Evolutionary conservation across 2,113 vertebrate species (phyloP).

Genomic region (Trachemys scripta): DNA sequence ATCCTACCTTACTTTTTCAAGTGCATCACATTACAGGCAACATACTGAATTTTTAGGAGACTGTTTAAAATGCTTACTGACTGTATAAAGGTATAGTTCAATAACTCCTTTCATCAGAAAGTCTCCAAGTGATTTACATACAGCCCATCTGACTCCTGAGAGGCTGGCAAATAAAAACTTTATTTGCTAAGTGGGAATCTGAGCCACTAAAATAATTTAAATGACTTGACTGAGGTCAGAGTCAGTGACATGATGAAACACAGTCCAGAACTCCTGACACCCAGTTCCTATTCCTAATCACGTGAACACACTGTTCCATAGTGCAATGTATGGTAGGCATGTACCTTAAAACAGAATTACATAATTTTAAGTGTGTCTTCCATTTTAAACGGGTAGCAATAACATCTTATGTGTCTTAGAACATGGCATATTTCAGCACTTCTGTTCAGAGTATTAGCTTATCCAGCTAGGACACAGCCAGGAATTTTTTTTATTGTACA

Average conservation of each 20-base stretch:
- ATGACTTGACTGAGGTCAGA: neutral
- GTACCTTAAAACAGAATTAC: neutral
- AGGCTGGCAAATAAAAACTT: neutral
- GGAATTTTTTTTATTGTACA: slow-evolving; percentile 48
- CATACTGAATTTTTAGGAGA: neutral
- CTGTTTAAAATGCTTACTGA: neutral
- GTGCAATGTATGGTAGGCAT: neutral
- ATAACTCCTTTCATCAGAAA: neutral
- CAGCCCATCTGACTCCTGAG: neutral
- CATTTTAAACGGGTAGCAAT: slow-evolving; percentile 12
- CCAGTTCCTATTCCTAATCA: neutral
- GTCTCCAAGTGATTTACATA: neutral
- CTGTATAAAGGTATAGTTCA: neutral
- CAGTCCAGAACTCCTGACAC: neutral
- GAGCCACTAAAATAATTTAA: neutral
- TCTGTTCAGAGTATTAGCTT: neutral
- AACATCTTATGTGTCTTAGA: neutral
- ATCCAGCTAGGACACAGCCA: neutral
- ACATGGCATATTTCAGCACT: neutral
- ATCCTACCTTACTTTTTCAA: fast-evolving
- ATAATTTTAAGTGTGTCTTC: neutral
- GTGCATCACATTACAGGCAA: neutral
- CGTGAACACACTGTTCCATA: neutral
- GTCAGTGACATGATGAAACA: neutral
- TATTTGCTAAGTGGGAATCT: neutral